phyloP scores from a whole-genome alignment of 2,888 invertebrate genomes.

The Sesia bembeciformis region DNA sequence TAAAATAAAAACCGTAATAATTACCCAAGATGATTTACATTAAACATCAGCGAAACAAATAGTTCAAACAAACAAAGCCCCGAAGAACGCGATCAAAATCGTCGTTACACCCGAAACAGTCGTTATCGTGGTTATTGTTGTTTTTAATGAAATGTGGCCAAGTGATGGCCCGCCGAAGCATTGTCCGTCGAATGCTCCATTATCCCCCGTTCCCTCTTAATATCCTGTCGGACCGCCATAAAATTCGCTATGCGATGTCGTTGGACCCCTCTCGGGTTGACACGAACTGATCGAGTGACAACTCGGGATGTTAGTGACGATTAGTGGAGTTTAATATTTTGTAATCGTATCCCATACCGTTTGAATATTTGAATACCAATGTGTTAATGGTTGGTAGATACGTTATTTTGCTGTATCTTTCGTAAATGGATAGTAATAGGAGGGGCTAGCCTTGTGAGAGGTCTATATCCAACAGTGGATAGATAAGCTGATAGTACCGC shows the following conservation, averaged over 20 bases:
- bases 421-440: too few species aligned
- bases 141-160: slow-evolving; percentile 59
- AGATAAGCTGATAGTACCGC: too few species aligned
- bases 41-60: not conserved
- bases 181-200: slow-evolving; percentile 50
- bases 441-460: too few species aligned
- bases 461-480: too few species aligned
- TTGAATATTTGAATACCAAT: too few species aligned
- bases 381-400: too few species aligned
- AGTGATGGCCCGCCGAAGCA: slow-evolving; percentile 40
- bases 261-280: not conserved
- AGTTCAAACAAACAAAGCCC: slow-evolving; percentile 2
- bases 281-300: not conserved
- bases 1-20: too few species aligned
- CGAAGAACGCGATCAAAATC: slow-evolving; percentile 32
- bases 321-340: not conserved
- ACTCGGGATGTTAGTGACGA: not conserved
- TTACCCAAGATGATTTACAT: not conserved
- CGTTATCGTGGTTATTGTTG: slow-evolving; percentile 55
- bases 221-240: slow-evolving; percentile 44
- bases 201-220: slow-evolving; percentile 49
- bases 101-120: slow-evolving; percentile 18
- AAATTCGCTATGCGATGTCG: slow-evolving; percentile 39
- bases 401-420: too few species aligned
- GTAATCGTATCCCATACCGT: too few species aligned